phyloP scores from a whole-genome alignment of 1,140 invertebrate species.

The Drosophila athabasca region DNA sequence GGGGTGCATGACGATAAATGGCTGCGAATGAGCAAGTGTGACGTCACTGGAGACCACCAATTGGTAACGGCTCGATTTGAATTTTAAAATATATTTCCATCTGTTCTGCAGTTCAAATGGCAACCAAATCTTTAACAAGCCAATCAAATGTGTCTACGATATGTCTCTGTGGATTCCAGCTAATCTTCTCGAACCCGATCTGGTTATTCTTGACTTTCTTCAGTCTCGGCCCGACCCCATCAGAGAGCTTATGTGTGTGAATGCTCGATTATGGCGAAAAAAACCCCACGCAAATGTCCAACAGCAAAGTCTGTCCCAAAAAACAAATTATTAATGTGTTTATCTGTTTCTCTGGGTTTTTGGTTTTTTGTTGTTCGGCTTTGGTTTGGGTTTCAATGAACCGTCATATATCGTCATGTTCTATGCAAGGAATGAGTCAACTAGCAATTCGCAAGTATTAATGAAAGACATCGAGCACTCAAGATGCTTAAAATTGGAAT shows the following conservation, averaged over 20 bases:
- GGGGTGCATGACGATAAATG: no score
- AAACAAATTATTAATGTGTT: slow-evolving; percentile 47
- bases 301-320: slow-evolving; percentile 28
- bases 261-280: slow-evolving; percentile 65
- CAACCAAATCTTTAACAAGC: slow-evolving; percentile 15
- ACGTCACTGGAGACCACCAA: no score
- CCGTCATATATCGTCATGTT: slow-evolving; percentile 23
- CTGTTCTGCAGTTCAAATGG: not conserved
- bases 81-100: slow-evolving; percentile 16
- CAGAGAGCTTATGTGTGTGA: slow-evolving; percentile 53
- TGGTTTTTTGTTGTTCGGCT: no score
- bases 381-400: slow-evolving; percentile 33
- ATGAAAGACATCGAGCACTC: slow-evolving; percentile 24
- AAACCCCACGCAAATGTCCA: slow-evolving; percentile 64
- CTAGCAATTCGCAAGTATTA: slow-evolving; percentile 23
- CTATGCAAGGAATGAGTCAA: slow-evolving; percentile 22
- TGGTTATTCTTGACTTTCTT: slow-evolving; percentile 73
- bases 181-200: slow-evolving; percentile 58
- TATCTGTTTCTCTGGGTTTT: slow-evolving; percentile 26
- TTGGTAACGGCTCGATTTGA: not conserved
- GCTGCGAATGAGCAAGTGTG: no score
- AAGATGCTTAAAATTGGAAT: no score
- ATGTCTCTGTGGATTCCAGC: not conserved
- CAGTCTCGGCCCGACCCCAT: slow-evolving; percentile 27
- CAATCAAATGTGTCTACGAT: slow-evolving; percentile 21